phyloP scores from a whole-genome alignment of 2,113 vertebrate genomes.

The Malaclemys terrapin region DNA sequence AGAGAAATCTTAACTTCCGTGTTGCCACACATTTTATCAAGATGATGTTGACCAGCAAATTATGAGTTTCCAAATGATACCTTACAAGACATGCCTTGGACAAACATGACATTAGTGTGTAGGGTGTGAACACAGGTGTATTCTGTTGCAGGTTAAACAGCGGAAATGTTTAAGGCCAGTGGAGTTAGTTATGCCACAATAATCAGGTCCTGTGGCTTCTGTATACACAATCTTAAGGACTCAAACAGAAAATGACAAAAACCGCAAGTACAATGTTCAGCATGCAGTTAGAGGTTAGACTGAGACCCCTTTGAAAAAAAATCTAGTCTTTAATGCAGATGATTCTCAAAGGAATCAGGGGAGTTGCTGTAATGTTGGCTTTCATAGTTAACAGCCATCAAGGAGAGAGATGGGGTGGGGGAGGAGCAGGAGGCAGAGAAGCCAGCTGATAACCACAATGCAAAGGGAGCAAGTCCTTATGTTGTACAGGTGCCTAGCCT shows the following conservation, averaged over 20 bases:
- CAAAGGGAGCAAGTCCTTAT: neutral
- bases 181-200: constrained; percentile 20
- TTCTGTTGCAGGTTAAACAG: neutral
- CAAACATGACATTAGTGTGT: no score
- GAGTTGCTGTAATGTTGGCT: neutral
- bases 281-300: neutral
- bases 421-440: neutral
- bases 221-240: neutral
- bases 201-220: neutral
- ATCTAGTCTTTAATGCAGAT: neutral
- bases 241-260: neutral
- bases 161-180: constrained; percentile 4
- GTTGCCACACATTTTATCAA: no score
- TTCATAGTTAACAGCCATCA: neutral
- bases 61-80: no score
- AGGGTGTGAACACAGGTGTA: no score
- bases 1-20: no score
- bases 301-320: neutral
- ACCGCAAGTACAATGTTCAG: neutral
- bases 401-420: neutral
- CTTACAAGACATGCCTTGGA: no score
- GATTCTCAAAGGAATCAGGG: neutral
- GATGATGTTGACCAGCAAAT: no score
- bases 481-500: neutral
- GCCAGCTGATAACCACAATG: neutral